Evolutionary conservation across 2,113 vertebrate species (phyloP).

Genomic region (Percopsis transmontana): DNA sequence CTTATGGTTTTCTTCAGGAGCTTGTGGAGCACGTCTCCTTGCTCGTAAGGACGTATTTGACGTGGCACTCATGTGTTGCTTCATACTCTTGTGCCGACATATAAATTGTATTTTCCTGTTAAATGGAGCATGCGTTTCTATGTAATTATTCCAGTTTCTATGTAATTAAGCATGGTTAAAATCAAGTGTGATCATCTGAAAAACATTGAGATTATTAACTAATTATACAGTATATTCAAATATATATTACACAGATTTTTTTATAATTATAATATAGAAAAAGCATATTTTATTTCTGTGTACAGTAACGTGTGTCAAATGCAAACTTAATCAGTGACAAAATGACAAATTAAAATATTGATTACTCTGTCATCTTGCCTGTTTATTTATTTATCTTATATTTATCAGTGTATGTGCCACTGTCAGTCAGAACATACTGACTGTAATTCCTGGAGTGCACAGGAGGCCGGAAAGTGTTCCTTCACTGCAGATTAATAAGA

Average conservation of each 20-base stretch:
- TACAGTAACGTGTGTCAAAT: conserved; percentile 31
- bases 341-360: conserved; percentile 58
- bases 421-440: conserved; percentile 39
- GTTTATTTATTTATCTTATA: neutral
- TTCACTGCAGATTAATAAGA: conserved; percentile 39
- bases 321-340: conserved; percentile 27
- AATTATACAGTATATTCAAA: conserved; percentile 15
- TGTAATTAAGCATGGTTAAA: neutral
- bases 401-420: neutral
- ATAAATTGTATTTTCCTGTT: neutral
- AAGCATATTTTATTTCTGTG: neutral
- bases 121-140: neutral
- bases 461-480: conserved; percentile 10
- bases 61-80: conserved; percentile 7
- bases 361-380: conserved; percentile 32
- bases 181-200: neutral
- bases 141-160: neutral
- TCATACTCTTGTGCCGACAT: neutral
- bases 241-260: conserved; percentile 22
- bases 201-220: conserved; percentile 38
- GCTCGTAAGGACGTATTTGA: conserved; percentile 6
- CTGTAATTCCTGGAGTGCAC: conserved; percentile 24
- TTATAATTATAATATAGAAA: conserved; percentile 36
- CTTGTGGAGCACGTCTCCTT: neutral
- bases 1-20: neutral